Base-by-base conservation (phyloP, 2,113 vertebrate species). In the Gobiocypris rarus region DNA sequence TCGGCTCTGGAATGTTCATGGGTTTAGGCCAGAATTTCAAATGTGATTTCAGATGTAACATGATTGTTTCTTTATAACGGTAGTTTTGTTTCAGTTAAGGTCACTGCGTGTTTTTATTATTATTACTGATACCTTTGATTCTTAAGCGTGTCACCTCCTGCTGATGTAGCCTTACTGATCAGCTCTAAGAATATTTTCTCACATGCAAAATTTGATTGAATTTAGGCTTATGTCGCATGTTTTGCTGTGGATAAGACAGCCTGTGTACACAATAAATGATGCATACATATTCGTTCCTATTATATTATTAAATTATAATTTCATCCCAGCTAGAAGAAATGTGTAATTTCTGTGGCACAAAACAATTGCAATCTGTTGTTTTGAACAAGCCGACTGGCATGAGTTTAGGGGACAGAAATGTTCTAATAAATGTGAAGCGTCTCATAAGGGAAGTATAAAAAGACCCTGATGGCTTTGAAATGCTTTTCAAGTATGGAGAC, bases 1-100 rank as follows among this genome's bases (percentile, higher is more conserved):
- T 77, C 71, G 80, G 34, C 69, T 52, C 75, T 76, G 28, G 75
- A 82, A 84, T 88, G 80, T 87, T 75, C n/a, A 84, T 58, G 54
- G 52, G 82, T 89, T 82, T 48, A 11, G 67, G 38, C 76, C 17
- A 71, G 84, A 85, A 56, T 81, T 78, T 84, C 70, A 38, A 58
- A 24, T 65, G 70, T 43, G 3, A 43, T 26, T 34, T 59, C 45
- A 43, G 69, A 52, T 54, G 59, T 43, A 1, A 80, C 41, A 63
- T 79, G 86, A 85, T 54, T 82, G 70, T 86, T 86, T 61, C 54
- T 84, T 56, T 78, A 67, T 77, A 15, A 28, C 73, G 59, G 74
- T 70, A 11, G 26, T 78, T 67, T 59, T n/a, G 13, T 63, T 83
- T 78, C 17, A 17, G 24, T 59, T 77, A n/a, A 63, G 24, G 48